Base-by-base conservation (phyloP, 92 coral and sea anemone species). In the Bergia sp. region DNA sequence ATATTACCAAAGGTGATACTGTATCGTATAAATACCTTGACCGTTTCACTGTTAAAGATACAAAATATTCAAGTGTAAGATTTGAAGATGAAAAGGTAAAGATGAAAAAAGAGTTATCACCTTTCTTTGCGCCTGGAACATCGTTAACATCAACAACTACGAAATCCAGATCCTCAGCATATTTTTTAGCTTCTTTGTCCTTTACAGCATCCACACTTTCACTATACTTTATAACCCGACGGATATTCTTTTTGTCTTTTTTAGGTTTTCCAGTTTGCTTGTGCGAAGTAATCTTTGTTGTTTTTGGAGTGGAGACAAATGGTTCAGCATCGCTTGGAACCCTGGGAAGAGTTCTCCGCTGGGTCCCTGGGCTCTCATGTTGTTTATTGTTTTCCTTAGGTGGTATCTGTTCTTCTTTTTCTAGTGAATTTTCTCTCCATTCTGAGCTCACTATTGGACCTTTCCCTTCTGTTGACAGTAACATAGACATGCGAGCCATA, bases 241-340 rank as follows among this genome's bases (percentile, higher is more conserved):
- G 87, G 7, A 78, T 81, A 16, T 88, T 86, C 18, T 87, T 82
- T 29, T 73, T 79, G 23, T 55, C 86, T 29, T 91, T 85, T 86
- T 82, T 89, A 38, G 92, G 91, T 88, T 88, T 93, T 39, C 92
- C 94, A 1, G 94, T 91, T 74, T 43, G 92, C 43, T 89, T 92
- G 47, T 91, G 92, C 44, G 92, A 88, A 55, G 83, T 72, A 77
- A 93, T 95, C 89, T 92, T 95, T 11, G 98, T 95, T 66, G 96
- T 92, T 73, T 95, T 92, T 47, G 88, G 91, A 21, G 98, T 95
- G 2, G 98, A 93, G n/a, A 92, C 89, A 79, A 69, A 95, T 4
- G 98, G 98, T 83, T 95, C 92, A 47, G 87, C 93, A 75, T 74
- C 71, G 18, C 85, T 40, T 15, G 98, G 98, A 71, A 93, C 85